Conservation (phyloP, 2,113 vertebrate genomes). For the Danio rerio region DNA sequence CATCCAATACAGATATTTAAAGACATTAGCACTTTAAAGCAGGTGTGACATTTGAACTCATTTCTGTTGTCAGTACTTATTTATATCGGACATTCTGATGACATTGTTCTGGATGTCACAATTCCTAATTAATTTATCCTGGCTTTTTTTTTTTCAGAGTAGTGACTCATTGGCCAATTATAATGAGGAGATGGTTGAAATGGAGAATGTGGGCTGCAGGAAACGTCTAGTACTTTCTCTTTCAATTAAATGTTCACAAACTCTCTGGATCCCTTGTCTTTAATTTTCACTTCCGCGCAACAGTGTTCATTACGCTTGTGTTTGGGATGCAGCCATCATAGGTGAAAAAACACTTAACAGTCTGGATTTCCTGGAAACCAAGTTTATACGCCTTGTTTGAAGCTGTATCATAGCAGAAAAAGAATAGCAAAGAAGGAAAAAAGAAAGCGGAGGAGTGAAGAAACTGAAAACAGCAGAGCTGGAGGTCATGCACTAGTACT, state of each 20-base stretch:
- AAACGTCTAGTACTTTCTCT: constrained; percentile 28
- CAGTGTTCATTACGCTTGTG: neutral
- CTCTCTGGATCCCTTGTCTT: constrained; percentile 11
- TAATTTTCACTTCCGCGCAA: neutral
- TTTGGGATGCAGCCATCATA: neutral
- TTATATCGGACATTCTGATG: neutral
- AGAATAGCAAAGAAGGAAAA: neutral
- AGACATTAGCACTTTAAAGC: neutral
- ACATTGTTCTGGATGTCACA: neutral
- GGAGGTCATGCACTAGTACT: neutral
- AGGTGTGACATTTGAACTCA: neutral
- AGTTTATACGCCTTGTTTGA: neutral
- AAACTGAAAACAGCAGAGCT: neutral
- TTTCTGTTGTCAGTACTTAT: neutral
- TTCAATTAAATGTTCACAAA: constrained; percentile 32
- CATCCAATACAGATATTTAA: neutral
- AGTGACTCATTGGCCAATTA: constrained; percentile 31
- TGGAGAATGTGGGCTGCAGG: neutral
- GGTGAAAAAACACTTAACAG: constrained; percentile 1
- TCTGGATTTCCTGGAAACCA: neutral
- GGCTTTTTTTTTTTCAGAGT: constrained; percentile 14
- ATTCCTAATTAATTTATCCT: neutral
- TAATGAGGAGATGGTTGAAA: neutral
- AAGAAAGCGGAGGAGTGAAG: constrained; percentile 5
- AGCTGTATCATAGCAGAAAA: constrained; percentile 9